Base-by-base conservation (phyloP, 2,797 vertebrate species). In the Clarias platycephalus region DNA sequence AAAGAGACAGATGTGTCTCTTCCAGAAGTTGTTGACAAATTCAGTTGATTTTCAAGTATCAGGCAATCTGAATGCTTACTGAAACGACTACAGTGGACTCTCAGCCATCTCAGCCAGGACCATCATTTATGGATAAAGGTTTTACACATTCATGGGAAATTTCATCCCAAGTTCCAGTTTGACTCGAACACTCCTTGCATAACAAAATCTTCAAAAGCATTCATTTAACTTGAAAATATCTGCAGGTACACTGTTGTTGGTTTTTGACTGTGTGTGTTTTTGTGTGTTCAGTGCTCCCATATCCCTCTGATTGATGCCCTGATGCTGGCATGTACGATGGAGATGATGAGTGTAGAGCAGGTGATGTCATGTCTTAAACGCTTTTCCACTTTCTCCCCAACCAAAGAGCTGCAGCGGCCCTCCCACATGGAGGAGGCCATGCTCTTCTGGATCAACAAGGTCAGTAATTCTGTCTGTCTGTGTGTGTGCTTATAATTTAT, bases 361-460 rank as follows among this genome's bases (percentile, higher is more conserved):
- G 97, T 99, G 71, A 95, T 99, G 26, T 94, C 96, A 80, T 96
- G 96, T 0, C 96, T 99, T 89, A 96, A 96, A 89, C 96, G 96
- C 77, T 99, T 99, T 89, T 97, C 97, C 2, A 96, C 96, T 0
- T 97, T 97, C 92, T 97, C 96, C 88, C 96, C 97, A 94, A 97
- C 98, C 1, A 97, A 97, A 89, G 97, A 98, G 84, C 93, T 97
- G 71, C 97, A 97, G 84, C 93, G 96, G 74, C 97, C 97, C 7
- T 97, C 96, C 24, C 96, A 97, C 92, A 92, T 98, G 44, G 97
- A 99, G 90, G 97, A 99, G 5, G 96, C 97, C 0, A 97, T 98
- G 96, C 91, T 99, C 77, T 97, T 99, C 92, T 99, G 98, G 98
- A 96, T 99, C 88, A 99, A 99, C 93, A 98, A 98, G 96, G 98